Evolutionary conservation across 2,113 vertebrate species (phyloP).

Genomic region (Lepidothrix coronata): DNA sequence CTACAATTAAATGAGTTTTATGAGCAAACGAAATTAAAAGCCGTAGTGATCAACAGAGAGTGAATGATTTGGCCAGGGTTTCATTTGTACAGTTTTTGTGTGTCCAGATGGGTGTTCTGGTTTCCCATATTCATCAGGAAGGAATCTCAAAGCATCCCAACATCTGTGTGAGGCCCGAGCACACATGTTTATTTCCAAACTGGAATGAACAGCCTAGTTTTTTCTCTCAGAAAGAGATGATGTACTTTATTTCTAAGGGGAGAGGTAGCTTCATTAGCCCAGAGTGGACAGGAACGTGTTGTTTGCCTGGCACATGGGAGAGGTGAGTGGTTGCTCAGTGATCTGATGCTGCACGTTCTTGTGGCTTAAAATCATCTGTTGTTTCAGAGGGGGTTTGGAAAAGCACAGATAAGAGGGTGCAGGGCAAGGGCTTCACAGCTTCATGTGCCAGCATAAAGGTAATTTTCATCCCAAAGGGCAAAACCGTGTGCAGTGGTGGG

Average conservation of each 20-base stretch:
- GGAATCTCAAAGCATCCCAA: slow-evolving; percentile 1
- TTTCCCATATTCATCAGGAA: slow-evolving; percentile 58
- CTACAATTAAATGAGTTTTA: slow-evolving; percentile 59
- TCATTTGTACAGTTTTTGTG: slow-evolving; percentile 27
- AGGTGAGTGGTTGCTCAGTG: not conserved
- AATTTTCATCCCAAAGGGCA: not conserved
- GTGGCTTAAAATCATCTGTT: not conserved
- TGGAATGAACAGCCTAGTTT: not conserved
- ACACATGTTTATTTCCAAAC: not conserved
- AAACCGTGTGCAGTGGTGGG: not conserved
- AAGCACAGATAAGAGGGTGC: not conserved
- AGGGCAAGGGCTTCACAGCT: not conserved
- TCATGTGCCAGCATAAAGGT: not conserved
- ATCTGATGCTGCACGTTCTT: not conserved
- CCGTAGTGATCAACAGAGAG: slow-evolving; percentile 8
- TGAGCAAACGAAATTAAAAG: slow-evolving; percentile 29
- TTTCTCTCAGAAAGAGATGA: not conserved
- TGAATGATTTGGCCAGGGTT: slow-evolving; percentile 48
- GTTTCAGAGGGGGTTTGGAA: not conserved
- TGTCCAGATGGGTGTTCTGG: slow-evolving; percentile 57
- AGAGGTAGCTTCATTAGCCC: not conserved
- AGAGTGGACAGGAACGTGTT: not conserved
- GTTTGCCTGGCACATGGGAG: not conserved
- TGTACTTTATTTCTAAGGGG: not conserved
- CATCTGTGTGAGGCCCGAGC: slow-evolving; percentile 39